Conservation (phyloP, 2,888 invertebrate genomes). For the Dolomedes plantarius region DNA sequence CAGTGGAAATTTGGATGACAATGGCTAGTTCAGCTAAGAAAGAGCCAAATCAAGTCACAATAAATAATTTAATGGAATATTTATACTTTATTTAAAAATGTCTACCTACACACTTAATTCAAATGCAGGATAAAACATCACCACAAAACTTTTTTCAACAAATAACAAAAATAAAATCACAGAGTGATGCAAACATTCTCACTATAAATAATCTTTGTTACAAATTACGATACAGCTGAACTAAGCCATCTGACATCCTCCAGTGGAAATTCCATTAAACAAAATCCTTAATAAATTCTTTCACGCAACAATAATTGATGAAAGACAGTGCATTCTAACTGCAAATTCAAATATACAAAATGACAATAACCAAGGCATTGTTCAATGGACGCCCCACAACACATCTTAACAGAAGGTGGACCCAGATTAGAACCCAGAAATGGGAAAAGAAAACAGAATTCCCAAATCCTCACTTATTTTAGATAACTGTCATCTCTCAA, state of each 20-base stretch:
- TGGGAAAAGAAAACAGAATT: background rate
- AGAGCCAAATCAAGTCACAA: no score
- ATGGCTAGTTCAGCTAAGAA: background rate
- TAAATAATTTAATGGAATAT: no score
- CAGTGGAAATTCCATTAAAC: background rate
- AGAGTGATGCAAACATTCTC: no score
- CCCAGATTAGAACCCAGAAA: background rate
- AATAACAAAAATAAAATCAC: no score
- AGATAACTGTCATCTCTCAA: constrained; percentile 23
- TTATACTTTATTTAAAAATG: no score
- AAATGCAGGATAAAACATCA: no score
- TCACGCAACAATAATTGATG: background rate
- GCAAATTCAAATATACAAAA: background rate
- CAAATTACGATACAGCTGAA: no score
- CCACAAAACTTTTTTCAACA: no score
- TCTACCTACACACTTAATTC: no score
- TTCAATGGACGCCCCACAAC: background rate
- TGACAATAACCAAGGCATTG: background rate
- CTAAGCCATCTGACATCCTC: background rate
- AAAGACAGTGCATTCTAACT: background rate
- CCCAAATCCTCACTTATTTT: background rate
- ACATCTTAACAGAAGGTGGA: background rate
- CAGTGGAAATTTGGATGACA: background rate
- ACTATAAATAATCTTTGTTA: no score
- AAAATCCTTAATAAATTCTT: background rate